Evolutionary conservation across 2,113 vertebrate genomes (phyloP).

Genomic region (Aegypius monachus): DNA sequence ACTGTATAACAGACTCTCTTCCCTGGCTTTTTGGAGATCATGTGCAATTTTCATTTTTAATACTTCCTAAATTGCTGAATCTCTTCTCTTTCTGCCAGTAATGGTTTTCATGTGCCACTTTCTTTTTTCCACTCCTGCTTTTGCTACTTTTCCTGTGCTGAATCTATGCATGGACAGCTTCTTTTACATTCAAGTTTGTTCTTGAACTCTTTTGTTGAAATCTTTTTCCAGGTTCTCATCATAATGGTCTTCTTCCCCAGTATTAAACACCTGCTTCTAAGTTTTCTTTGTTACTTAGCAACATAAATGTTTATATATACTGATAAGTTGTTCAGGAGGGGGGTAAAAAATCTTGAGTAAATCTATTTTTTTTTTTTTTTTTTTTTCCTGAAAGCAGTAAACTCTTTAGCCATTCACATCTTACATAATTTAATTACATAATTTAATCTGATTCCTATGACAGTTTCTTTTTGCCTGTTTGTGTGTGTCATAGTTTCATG

Average conservation of each 20-base stretch:
- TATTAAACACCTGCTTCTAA: neutral
- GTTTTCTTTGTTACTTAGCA: neutral
- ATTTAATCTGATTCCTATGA: neutral
- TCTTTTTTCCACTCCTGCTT: neutral
- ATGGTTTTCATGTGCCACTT: neutral
- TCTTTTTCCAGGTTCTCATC: neutral
- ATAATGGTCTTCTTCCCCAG: neutral
- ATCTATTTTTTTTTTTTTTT: neutral
- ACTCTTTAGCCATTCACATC: neutral
- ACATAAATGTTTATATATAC: neutral
- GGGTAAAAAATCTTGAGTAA: neutral
- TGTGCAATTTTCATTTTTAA: neutral
- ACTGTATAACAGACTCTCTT: neutral
- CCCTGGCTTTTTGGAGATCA: neutral
- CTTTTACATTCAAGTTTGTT: neutral
- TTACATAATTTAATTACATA: neutral
- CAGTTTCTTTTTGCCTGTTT: neutral
- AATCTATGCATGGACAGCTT: conserved; percentile 36
- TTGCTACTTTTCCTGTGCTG: neutral
- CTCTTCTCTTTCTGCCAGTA: neutral
- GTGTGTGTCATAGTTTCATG: neutral
- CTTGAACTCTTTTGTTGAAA: neutral
- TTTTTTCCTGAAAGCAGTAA: neutral
- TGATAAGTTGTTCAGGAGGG: neutral
- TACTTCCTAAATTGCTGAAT: neutral